Percentiles rank a stretch among this genome's conserved stretches.
phyloP scores from a whole-genome alignment of 2,888 invertebrate genomes.

The Tenthredo scrophulariae region DNA sequence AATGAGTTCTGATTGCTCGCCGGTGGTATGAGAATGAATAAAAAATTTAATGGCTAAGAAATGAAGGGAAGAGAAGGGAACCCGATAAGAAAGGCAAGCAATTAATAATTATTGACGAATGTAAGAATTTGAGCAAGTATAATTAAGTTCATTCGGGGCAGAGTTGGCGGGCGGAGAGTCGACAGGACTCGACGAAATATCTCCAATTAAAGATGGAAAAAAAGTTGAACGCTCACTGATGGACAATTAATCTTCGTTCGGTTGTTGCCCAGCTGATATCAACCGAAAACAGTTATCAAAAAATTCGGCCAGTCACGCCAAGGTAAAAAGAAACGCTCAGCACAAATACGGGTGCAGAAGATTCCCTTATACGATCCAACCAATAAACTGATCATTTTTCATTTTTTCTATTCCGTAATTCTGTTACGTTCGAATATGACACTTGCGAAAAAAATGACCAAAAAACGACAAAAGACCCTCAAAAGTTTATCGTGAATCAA shows the following conservation, averaged over 20 bases:
- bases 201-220: constrained; percentile 17
- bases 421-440: background rate
- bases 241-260: constrained; percentile 43
- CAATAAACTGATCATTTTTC: constrained; percentile 30
- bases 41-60: background rate
- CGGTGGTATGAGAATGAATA: background rate
- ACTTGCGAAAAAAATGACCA: background rate
- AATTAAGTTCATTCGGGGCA: constrained; percentile 27
- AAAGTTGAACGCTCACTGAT: constrained; percentile 3
- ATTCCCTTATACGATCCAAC: constrained; percentile 4
- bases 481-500: too few relatives aligned
- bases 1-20: background rate
- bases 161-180: background rate
- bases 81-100: background rate
- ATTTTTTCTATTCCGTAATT: constrained; percentile 1
- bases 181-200: constrained; percentile 29
- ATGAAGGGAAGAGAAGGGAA: background rate
- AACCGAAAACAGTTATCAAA: constrained; percentile 48
- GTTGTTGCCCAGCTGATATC: constrained; percentile 31
- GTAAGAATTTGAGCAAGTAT: constrained; percentile 4
- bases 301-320: constrained; percentile 34
- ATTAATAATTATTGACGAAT: constrained; percentile 34
- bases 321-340: constrained; percentile 25
- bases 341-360: background rate
- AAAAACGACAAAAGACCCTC: background rate